Percentiles rank a stretch among this genome's conserved stretches.
Evolutionary conservation across 2,888 invertebrate species (phyloP).

Genomic region (Heliothis peltigera): DNA sequence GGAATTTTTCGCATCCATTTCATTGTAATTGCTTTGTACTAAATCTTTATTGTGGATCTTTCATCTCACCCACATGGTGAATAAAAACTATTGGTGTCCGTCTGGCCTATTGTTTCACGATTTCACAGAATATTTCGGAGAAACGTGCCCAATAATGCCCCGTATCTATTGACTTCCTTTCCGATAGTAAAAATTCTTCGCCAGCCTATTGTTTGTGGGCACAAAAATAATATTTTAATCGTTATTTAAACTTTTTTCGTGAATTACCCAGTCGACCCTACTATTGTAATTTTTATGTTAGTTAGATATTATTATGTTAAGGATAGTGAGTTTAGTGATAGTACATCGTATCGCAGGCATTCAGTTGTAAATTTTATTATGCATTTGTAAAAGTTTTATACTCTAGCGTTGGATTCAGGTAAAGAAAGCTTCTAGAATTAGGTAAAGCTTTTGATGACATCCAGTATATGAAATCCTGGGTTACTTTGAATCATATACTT

Average conservation of each 20-base stretch:
- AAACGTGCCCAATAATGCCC: slow-evolving; percentile 77
- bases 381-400: slow-evolving; percentile 45
- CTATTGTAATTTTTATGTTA: slow-evolving; percentile 82
- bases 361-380: slow-evolving; percentile 62
- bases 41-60: slow-evolving; percentile 56
- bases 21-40: slow-evolving; percentile 55
- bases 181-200: slow-evolving; percentile 83
- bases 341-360: slow-evolving; percentile 50
- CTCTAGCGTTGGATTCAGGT: slow-evolving; percentile 34
- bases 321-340: slow-evolving; percentile 60
- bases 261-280: slow-evolving; percentile 63
- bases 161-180: slow-evolving; percentile 87
- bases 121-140: slow-evolving; percentile 76
- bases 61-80: slow-evolving; percentile 68
- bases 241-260: slow-evolving; percentile 80
- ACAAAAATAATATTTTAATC: slow-evolving; percentile 86
- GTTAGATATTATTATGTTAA: slow-evolving; percentile 72
- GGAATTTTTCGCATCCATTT: slow-evolving; percentile 39
- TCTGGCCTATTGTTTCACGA: slow-evolving; percentile 78
- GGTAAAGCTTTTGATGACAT: slow-evolving; percentile 13
- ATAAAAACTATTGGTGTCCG: slow-evolving; percentile 72
- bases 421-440: slow-evolving; percentile 19
- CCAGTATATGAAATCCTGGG: neutral
- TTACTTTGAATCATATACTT: neutral
- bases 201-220: slow-evolving; percentile 80